A percentile compares a stretch with the other conserved stretches of the same genome.
Evolutionary conservation across 1,140 invertebrate genomes (phyloP).

Genomic region (Heterodera carotae): DNA sequence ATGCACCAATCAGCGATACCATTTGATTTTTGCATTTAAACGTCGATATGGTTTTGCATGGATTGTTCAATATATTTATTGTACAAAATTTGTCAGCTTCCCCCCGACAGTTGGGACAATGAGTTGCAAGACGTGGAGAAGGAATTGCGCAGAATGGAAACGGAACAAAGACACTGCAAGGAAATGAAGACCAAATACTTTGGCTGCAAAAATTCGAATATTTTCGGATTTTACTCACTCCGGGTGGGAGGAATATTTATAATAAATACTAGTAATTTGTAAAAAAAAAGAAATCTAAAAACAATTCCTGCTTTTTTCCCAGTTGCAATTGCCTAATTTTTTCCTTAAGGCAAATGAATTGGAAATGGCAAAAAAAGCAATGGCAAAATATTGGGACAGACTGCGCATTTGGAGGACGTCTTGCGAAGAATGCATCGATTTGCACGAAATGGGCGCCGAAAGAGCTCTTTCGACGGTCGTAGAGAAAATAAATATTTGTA

Average conservation of each 20-base stretch:
- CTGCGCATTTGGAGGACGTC: background rate
- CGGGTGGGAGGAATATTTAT: no score
- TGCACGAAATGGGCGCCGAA: background rate
- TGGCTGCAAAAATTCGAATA: background rate
- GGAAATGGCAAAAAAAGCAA: background rate
- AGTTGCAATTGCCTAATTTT: no score
- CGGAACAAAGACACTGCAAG: background rate
- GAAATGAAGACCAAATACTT: background rate
- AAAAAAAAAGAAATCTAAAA: no score
- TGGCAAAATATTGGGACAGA: background rate
- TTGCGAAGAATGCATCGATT: background rate
- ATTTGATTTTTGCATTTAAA: no score
- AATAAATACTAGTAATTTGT: no score
- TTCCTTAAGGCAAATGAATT: background rate
- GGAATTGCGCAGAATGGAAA: background rate
- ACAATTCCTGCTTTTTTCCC: no score
- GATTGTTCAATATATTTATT: no score
- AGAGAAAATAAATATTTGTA: background rate
- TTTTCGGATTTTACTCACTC: background rate
- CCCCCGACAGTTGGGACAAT: background rate
- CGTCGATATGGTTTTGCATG: no score
- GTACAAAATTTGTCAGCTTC: background rate
- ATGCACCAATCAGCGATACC: no score
- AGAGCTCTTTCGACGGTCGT: background rate
- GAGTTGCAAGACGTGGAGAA: background rate